Conservation (phyloP, 2,888 invertebrate genomes). For the Antheraea assamensis region DNA sequence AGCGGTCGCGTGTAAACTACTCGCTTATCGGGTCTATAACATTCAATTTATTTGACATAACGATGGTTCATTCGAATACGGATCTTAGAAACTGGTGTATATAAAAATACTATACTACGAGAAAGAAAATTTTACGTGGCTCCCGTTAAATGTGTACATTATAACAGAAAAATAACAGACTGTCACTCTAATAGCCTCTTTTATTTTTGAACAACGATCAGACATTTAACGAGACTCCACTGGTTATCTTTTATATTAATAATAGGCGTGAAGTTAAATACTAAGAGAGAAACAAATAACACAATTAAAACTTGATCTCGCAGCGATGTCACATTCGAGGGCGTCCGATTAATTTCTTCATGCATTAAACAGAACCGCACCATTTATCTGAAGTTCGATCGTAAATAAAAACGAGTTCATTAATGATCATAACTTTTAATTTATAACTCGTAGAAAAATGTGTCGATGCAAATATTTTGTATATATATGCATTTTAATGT, state of each 20-base stretch:
- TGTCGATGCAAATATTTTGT: conserved; percentile 58
- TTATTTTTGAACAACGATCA: not conserved
- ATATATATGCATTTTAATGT: conserved; percentile 32
- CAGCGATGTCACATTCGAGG: conserved; percentile 49
- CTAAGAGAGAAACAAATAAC: conserved; percentile 16
- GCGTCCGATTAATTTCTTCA: conserved; percentile 61
- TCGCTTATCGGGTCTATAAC: not conserved
- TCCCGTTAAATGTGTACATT: not conserved
- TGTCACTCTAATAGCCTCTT: not conserved
- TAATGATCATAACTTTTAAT: conserved; percentile 74
- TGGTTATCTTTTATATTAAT: conserved; percentile 15
- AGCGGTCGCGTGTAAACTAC: not conserved
- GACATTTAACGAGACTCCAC: not conserved
- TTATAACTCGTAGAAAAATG: conserved; percentile 57
- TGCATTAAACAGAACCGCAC: conserved; percentile 47
- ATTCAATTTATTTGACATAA: conserved; percentile 6
- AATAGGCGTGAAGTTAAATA: conserved; percentile 10
- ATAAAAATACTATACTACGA: not conserved
- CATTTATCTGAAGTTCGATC: conserved; percentile 64
- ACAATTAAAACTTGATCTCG: conserved; percentile 16
- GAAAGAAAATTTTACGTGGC: not conserved
- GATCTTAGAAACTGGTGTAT: not conserved
- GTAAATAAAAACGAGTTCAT: conserved; percentile 74
- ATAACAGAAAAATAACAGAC: not conserved
- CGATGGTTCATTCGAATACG: not conserved